These are phyloP conservation scores for Raillietiella orientalis DNA, from an alignment of 2,888 invertebrate species.

Conservation along the genomic window DNA sequence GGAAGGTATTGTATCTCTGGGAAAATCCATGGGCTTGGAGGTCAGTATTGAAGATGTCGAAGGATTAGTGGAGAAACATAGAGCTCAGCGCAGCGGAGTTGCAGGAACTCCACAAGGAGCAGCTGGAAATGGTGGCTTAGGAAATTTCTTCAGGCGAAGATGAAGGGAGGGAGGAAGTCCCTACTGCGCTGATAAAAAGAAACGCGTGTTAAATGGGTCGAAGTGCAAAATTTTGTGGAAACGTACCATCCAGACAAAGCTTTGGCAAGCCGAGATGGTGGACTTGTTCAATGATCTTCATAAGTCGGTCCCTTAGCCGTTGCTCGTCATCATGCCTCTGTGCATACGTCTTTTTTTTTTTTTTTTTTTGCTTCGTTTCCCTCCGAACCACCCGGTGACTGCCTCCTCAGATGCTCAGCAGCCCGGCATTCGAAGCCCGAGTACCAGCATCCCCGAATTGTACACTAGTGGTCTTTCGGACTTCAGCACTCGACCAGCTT, in stretches of 20 bases:
- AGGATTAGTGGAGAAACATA: constrained; percentile 5
- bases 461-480: too few relatives aligned
- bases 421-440: too few relatives aligned
- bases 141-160: constrained; percentile 1
- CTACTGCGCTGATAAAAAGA: background rate
- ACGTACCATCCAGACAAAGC: background rate
- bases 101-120: background rate
- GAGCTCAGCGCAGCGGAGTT: background rate
- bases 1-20: constrained; percentile 6
- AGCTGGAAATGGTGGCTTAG: background rate
- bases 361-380: too few relatives aligned
- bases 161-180: background rate
- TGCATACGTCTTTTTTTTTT: too few relatives aligned
- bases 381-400: too few relatives aligned
- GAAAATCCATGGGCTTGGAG: constrained; percentile 6
- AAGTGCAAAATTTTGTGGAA: background rate
- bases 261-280: background rate
- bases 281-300: constrained; percentile 2
- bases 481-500: too few relatives aligned
- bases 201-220: background rate
- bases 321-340: too few relatives aligned
- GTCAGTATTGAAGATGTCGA: constrained; percentile 4
- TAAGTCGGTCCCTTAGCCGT: too few relatives aligned
- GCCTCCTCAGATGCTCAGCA: too few relatives aligned
- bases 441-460: too few relatives aligned